Evolutionary conservation across 2,888 invertebrate species (phyloP).

Genomic region (Carpatolechia fugitivella): DNA sequence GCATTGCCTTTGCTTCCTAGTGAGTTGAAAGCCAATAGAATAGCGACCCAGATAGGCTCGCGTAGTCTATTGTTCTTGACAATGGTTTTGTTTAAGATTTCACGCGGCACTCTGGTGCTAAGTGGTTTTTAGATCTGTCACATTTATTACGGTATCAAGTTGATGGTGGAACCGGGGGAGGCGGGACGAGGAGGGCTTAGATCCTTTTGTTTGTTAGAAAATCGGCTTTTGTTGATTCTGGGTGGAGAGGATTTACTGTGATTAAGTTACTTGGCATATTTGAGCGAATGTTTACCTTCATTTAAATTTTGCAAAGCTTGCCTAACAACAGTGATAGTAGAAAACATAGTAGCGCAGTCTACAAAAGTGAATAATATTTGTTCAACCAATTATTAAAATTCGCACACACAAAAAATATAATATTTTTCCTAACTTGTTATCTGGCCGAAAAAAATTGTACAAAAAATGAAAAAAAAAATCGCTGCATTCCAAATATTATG

Average conservation of each 20-base stretch:
- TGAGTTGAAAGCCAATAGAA: neutral
- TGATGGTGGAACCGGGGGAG: neutral
- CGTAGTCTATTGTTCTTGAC: conserved; percentile 15
- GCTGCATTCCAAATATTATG: too few relatives aligned
- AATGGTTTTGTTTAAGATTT: conserved; percentile 19
- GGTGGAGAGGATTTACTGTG: neutral
- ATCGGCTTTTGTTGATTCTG: conserved; percentile 2
- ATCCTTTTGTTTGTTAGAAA: neutral
- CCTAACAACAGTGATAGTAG: too few relatives aligned
- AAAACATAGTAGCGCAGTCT: too few relatives aligned
- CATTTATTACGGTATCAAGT: conserved; percentile 15
- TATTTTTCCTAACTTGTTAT: too few relatives aligned
- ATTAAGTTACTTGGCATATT: neutral
- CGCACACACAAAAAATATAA: too few relatives aligned
- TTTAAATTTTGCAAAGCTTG: too few relatives aligned
- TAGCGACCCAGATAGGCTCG: neutral
- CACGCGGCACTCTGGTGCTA: conserved; percentile 12
- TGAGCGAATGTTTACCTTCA: neutral
- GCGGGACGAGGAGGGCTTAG: neutral
- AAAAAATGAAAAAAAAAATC: too few relatives aligned
- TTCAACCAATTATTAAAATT: too few relatives aligned
- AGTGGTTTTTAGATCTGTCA: conserved; percentile 20
- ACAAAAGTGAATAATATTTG: too few relatives aligned
- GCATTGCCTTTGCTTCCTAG: neutral
- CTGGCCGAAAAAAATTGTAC: too few relatives aligned